Conservation (phyloP, 2,113 vertebrate species). For the Sinocyclocheilus maitianheensis region DNA sequence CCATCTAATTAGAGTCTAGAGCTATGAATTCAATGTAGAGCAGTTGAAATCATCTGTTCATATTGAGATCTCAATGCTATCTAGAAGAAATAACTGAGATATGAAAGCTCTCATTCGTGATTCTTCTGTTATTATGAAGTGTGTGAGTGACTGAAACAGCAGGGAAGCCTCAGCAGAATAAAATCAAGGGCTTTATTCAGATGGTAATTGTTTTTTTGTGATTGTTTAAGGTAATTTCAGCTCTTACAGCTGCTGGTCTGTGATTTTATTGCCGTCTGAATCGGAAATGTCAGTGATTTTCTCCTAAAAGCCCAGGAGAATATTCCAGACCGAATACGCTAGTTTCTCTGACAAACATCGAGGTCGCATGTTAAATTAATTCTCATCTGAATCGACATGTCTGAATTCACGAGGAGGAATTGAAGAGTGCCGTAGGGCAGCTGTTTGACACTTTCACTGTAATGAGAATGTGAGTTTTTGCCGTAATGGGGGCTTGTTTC, state of each 20-base stretch:
- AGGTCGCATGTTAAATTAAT: slow-evolving; percentile 15
- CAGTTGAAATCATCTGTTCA: not conserved
- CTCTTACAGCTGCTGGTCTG: not conserved
- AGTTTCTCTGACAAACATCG: not conserved
- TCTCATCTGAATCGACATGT: slow-evolving; percentile 13
- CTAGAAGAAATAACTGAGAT: not conserved
- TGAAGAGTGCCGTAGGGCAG: not conserved
- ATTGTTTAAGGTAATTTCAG: slow-evolving; percentile 9
- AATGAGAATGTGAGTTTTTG: slow-evolving; percentile 16
- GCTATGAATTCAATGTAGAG: not conserved
- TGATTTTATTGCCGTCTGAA: not conserved
- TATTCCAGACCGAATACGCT: not conserved
- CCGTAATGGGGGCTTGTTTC: not conserved
- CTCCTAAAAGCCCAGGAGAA: not conserved
- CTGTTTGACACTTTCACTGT: slow-evolving; percentile 24
- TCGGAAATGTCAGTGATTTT: slow-evolving; percentile 34
- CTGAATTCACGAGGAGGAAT: not conserved
- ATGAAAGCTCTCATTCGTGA: not conserved
- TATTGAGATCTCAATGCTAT: not conserved
- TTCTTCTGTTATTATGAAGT: not conserved
- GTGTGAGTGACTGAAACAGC: not conserved
- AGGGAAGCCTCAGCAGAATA: not conserved
- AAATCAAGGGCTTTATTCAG: not conserved
- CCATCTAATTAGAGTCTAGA: not conserved
- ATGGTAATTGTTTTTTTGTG: not conserved